Evolutionary conservation across 2,113 vertebrate genomes (phyloP), one percentile per base, ranked within the genome.

Genomic region (Paratilapia polleni): DNA sequence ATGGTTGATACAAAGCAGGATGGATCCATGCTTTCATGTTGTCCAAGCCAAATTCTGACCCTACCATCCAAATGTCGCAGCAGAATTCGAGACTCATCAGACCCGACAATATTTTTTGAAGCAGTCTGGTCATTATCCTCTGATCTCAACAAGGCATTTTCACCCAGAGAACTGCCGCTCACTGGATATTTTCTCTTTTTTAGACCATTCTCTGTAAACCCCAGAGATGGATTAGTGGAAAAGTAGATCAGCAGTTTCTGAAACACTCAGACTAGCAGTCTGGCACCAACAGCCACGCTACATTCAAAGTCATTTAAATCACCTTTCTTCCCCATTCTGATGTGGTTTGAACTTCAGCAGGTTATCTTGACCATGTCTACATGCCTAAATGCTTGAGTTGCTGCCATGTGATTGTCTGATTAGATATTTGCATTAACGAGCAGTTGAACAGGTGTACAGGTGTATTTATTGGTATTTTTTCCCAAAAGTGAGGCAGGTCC

Each of bases 281-380:
- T n/a, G n/a, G n/a, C n/a, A n/a, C n/a, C n/a, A n/a, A 41, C 20
- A 64, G 0, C 6, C 6, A 14, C 13, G 34, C 0, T 36, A 64
- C 12, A 38, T 64, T 64, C 34, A 64, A 64, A 64, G 62, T 64
- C 34, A 22, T 36, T 49, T 64, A 41, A 22, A 22, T 41, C 62
- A 22, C 34, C 41, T 8, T 41, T 64, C n/a, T 24, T 64, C 7
- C 62, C 3, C 7, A 64, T 64, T 64, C 62, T 15, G n/a, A n/a
- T n/a, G n/a, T 38, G 41, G 36, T 41, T 49, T 49, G 43, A 49
- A 17, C 43, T 49, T 17, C 14, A 17, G 43, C 14, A 15, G 43
- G 43, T 6, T 15, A 2, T 6, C 1, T 24, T 64, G 62, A 64
- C 62, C 36, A 64, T 64, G 22, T 12, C 38, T 64, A 1, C 36